Conservation (phyloP, 2,797 vertebrate species). For the Graptemys geographica region DNA sequence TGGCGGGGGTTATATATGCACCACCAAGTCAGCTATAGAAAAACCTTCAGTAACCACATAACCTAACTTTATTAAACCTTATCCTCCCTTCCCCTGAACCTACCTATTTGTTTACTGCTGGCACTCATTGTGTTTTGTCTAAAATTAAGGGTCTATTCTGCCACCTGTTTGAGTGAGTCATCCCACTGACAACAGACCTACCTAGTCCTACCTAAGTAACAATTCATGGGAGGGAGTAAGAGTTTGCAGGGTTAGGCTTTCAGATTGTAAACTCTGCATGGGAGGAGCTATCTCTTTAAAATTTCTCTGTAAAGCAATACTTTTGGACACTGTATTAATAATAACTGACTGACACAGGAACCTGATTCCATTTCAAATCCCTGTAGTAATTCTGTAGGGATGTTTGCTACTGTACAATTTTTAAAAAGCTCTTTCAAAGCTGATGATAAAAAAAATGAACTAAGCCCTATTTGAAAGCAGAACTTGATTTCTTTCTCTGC, state of each 20-base stretch:
- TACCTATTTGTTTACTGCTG: background rate
- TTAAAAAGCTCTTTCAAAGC: background rate
- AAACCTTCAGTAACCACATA: background rate
- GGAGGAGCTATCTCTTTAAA: background rate
- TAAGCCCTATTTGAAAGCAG: background rate
- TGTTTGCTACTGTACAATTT: background rate
- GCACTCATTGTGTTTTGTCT: background rate
- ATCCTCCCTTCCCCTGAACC: background rate
- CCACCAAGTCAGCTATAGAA: background rate
- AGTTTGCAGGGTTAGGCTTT: background rate
- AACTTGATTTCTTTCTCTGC: background rate
- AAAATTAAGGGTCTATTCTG: background rate
- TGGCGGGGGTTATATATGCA: fast-evolving
- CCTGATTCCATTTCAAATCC: background rate
- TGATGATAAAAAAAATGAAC: background rate
- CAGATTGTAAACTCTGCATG: background rate
- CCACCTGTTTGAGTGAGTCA: background rate
- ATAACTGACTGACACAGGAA: background rate
- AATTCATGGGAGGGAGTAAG: background rate
- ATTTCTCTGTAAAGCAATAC: background rate
- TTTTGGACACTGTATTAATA: background rate
- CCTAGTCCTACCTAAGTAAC: background rate
- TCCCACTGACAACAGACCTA: background rate
- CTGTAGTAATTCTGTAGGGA: background rate
- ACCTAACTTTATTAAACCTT: background rate